A percentile compares a stretch with the other conserved stretches of the same genome.
These are phyloP conservation scores for Ophiothrix spiculata DNA, from an alignment of 35 echinoderm and acorn worm species.

Conservation along the genomic window DNA sequence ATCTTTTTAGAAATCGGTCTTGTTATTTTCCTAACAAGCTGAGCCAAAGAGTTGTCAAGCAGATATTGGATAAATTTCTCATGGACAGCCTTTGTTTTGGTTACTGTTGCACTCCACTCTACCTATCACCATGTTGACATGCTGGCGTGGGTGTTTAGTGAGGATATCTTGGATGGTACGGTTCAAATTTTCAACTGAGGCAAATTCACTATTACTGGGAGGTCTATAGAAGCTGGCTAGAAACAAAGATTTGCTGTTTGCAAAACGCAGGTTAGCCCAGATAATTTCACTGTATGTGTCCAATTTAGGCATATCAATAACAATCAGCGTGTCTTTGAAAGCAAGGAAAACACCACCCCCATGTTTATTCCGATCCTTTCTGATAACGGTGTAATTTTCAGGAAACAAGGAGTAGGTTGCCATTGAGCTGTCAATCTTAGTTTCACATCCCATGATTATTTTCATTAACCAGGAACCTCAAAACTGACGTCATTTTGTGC, in stretches of 20 bases:
- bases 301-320: conserved; percentile 2
- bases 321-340: conserved; percentile 28
- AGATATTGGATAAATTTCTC: too few relatives aligned
- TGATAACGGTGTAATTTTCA: conserved; percentile 29
- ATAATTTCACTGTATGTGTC: conserved; percentile 19
- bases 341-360: conserved; percentile 62
- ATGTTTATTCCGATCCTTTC: conserved; percentile 32
- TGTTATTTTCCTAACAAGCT: too few relatives aligned
- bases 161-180: conserved; percentile 10
- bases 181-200: conserved; percentile 13
- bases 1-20: too few relatives aligned
- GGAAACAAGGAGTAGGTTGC: conserved; percentile 36
- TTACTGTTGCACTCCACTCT: too few relatives aligned
- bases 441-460: conserved; percentile 44
- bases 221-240: conserved; percentile 50
- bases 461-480: too few relatives aligned
- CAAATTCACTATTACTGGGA: background rate
- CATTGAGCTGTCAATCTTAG: conserved; percentile 27
- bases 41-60: background rate
- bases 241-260: conserved; percentile 28
- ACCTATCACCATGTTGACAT: conserved; percentile 30
- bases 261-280: conserved; percentile 31
- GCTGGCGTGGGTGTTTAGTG: background rate
- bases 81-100: too few relatives aligned
- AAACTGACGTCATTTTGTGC: too few relatives aligned